These are phyloP conservation scores for Allobates femoralis DNA, from an alignment of 2,797 vertebrate species.

Conservation along the genomic window DNA sequence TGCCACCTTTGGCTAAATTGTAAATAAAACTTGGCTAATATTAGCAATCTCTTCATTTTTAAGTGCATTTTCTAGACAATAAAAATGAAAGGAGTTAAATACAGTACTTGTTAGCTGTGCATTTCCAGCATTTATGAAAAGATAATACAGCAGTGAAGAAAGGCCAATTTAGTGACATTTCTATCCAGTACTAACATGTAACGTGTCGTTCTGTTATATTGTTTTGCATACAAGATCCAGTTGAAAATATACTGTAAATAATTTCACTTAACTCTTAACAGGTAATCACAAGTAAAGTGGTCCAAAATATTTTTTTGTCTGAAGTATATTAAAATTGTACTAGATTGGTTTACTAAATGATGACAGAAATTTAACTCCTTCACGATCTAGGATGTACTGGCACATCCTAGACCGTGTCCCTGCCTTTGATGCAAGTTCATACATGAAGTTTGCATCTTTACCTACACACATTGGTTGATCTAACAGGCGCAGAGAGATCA, in stretches of 20 bases:
- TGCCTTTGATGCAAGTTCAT: too few relatives aligned
- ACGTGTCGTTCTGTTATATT: background rate
- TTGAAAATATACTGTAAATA: background rate
- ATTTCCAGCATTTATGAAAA: too few relatives aligned
- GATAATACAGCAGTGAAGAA: background rate
- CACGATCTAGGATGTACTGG: too few relatives aligned
- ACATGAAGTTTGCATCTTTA: too few relatives aligned
- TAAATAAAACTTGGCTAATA: background rate
- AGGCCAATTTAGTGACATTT: background rate
- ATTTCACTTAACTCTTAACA: background rate
- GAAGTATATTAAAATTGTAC: too few relatives aligned
- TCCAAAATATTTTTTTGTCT: too few relatives aligned
- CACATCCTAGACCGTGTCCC: too few relatives aligned
- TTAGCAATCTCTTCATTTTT: background rate
- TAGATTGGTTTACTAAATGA: too few relatives aligned
- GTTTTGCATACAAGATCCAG: background rate
- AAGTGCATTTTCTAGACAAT: background rate
- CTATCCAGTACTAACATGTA: background rate
- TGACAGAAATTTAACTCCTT: too few relatives aligned
- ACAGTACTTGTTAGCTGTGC: background rate
- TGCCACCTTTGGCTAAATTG: background rate
- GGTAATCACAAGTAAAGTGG: background rate
- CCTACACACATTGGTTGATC: too few relatives aligned
- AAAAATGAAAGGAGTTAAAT: background rate
- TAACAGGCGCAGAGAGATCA: too few relatives aligned